Evolutionary conservation across 2,888 invertebrate genomes (phyloP).

Genomic region (Cetonia aurata): DNA sequence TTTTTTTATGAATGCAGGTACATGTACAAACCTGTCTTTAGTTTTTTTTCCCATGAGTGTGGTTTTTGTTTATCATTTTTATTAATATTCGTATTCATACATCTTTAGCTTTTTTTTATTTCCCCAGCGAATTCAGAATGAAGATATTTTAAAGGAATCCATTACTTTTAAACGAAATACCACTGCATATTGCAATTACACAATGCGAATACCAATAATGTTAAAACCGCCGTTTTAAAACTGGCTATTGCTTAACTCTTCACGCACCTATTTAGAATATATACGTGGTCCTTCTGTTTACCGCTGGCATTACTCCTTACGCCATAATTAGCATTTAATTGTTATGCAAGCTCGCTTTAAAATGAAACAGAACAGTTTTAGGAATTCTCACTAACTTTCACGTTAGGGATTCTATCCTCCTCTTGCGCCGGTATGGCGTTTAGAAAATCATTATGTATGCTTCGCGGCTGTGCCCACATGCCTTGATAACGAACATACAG

Average conservation of each 20-base stretch:
- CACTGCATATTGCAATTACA: conserved; percentile 12
- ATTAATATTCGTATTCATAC: too few relatives aligned
- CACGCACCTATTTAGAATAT: background rate
- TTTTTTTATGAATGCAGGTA: too few relatives aligned
- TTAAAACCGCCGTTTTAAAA: background rate
- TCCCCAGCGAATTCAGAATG: too few relatives aligned
- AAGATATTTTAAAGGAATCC: too few relatives aligned
- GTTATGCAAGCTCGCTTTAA: conserved; percentile 35
- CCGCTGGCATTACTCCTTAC: conserved; percentile 17
- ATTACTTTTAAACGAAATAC: too few relatives aligned
- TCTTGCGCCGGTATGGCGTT: background rate
- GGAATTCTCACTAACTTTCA: conserved; percentile 31
- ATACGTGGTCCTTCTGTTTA: conserved; percentile 30
- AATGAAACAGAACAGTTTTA: conserved; percentile 35
- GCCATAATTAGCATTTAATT: conserved; percentile 36
- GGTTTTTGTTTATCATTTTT: too few relatives aligned
- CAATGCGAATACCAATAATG: conserved; percentile 14
- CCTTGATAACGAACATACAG: conserved; percentile 14
- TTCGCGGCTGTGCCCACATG: conserved; percentile 15
- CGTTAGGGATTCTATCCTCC: conserved; percentile 16
- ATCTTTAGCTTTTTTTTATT: too few relatives aligned
- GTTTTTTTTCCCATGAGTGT: too few relatives aligned
- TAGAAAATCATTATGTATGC: conserved; percentile 16
- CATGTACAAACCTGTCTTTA: too few relatives aligned
- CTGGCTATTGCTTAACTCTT: conserved; percentile 20